A percentile compares a stretch with the other conserved stretches of the same genome.
phyloP scores from a whole-genome alignment of 1,140 invertebrate genomes.

The Drosophila bocki region DNA sequence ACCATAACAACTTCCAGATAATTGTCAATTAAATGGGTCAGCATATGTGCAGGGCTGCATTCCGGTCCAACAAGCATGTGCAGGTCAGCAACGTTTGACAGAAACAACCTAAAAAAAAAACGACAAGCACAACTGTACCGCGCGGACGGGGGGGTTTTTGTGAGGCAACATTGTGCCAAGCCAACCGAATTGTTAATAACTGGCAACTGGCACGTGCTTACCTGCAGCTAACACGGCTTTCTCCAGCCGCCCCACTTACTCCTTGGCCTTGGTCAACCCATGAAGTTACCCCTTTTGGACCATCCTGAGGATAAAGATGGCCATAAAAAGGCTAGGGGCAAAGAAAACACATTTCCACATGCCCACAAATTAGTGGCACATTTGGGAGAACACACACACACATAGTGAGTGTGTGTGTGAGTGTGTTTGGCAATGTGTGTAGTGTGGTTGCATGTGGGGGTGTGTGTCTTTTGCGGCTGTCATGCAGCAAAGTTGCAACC shows the following conservation, averaged over 20 bases:
- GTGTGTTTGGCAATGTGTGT: slow-evolving; percentile 18
- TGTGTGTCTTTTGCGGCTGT: slow-evolving; percentile 42
- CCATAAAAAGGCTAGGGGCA: slow-evolving; percentile 40
- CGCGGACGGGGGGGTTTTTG: not conserved
- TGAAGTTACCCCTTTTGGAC: slow-evolving; percentile 1
- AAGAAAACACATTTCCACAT: slow-evolving; percentile 53
- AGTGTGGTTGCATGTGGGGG: slow-evolving; percentile 6
- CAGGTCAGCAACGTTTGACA: slow-evolving; percentile 19
- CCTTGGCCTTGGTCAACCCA: slow-evolving; percentile 7
- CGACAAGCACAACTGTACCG: slow-evolving; percentile 20
- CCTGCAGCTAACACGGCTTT: slow-evolving; percentile 29
- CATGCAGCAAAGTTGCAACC: slow-evolving; percentile 60
- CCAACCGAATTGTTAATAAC: slow-evolving; percentile 59
- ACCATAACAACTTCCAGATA: slow-evolving; percentile 16
- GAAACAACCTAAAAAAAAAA: slow-evolving; percentile 18
- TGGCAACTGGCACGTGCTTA: slow-evolving; percentile 60
- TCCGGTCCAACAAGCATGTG: slow-evolving; percentile 26
- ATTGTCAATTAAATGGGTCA: slow-evolving; percentile 38
- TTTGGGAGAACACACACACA: slow-evolving; percentile 47
- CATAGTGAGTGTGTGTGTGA: slow-evolving; percentile 8
- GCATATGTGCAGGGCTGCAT: slow-evolving; percentile 10
- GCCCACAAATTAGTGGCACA: slow-evolving; percentile 75
- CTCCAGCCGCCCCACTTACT: not conserved
- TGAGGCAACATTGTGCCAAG: slow-evolving; percentile 33
- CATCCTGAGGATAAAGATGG: slow-evolving; percentile 13